These are phyloP conservation scores for Rhabdophis nuchalis DNA, from an alignment of 2,797 vertebrate genomes.

Conservation along the genomic window DNA sequence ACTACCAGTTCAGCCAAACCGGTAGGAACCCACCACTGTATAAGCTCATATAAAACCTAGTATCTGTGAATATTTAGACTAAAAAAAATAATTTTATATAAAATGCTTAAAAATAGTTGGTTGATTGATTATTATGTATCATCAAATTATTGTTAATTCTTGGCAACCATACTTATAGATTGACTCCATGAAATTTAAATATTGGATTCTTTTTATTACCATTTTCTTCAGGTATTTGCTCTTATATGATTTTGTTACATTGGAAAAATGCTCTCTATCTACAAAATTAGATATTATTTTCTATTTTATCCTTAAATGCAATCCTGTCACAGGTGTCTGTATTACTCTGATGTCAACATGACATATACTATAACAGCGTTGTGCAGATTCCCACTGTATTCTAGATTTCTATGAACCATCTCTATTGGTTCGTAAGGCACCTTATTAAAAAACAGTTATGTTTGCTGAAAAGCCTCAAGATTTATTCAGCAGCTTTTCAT, in stretches of 20 bases:
- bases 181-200: background rate
- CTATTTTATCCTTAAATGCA: background rate
- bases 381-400: background rate
- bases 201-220: background rate
- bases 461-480: background rate
- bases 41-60: background rate
- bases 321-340: background rate
- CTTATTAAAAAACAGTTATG: background rate
- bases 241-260: background rate
- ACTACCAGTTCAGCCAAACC: no score
- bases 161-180: background rate
- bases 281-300: background rate
- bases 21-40: no score
- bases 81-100: background rate
- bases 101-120: background rate
- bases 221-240: background rate
- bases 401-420: background rate
- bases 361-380: background rate
- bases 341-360: background rate
- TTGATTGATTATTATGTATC: background rate
- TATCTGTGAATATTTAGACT: slow-evolving; percentile 4
- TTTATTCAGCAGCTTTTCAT: background rate
- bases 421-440: background rate
- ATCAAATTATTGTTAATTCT: background rate
- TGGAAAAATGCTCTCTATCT: background rate